Conservation (phyloP, 2,888 invertebrate species). For the Stictocephala bisonia region DNA sequence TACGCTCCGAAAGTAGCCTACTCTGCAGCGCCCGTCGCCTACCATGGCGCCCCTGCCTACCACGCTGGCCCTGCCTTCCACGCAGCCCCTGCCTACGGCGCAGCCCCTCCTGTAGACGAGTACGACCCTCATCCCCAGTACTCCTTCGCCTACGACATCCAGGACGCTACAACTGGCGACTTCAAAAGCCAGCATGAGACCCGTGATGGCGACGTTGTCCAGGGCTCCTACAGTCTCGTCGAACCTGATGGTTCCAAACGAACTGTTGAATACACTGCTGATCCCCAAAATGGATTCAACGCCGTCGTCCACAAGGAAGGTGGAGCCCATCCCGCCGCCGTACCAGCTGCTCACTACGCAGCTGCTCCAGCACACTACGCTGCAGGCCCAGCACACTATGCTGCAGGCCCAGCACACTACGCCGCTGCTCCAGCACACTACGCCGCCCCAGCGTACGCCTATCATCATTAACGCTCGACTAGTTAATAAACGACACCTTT, state of each 20-base stretch:
- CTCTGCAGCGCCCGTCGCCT: constrained; percentile 48
- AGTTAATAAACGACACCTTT: not conserved
- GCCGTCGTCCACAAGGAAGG: constrained; percentile 59
- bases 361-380: constrained; percentile 48
- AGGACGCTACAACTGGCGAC: constrained; percentile 58
- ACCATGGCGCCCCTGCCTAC: constrained; percentile 39
- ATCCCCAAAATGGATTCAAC: constrained; percentile 61
- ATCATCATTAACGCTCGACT: constrained; percentile 7
- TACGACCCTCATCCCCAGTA: constrained; percentile 59
- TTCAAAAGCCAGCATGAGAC: constrained; percentile 57
- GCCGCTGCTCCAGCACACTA: constrained; percentile 52
- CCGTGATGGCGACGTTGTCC: constrained; percentile 58
- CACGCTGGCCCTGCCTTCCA: constrained; percentile 49
- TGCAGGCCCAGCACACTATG: constrained; percentile 51
- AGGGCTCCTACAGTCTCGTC: constrained; percentile 56
- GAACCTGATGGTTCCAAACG: constrained; percentile 55
- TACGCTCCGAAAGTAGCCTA: constrained; percentile 54
- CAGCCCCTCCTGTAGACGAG: constrained; percentile 50
- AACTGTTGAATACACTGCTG: constrained; percentile 58
- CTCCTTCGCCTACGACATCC: constrained; percentile 58
- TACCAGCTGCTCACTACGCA: constrained; percentile 55
- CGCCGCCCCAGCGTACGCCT: constrained; percentile 56
- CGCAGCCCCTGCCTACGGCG: constrained; percentile 50
- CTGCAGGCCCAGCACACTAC: constrained; percentile 54
- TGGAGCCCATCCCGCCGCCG: constrained; percentile 50